A percentile compares a stretch with the other conserved stretches of the same genome.
These are phyloP conservation scores for Potamilus streckersoni DNA, from an alignment of 1,140 invertebrate species.

Conservation along the genomic window DNA sequence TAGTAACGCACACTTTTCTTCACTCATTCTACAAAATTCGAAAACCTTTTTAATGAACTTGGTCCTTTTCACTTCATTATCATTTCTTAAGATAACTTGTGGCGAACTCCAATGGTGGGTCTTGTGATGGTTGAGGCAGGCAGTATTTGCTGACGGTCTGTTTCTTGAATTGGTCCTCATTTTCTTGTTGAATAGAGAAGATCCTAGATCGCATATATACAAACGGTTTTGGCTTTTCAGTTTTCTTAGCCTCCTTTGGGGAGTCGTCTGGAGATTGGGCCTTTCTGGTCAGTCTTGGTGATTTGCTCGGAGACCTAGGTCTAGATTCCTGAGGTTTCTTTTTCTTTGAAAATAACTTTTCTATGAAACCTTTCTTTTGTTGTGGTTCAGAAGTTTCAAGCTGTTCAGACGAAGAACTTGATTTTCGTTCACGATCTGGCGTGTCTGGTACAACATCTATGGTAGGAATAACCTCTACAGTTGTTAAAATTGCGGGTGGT, in stretches of 20 bases:
- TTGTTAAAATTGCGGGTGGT: not conserved
- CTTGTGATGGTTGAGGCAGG: constrained; percentile 14
- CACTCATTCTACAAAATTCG: no score
- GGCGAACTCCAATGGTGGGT: constrained; percentile 28
- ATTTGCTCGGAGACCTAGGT: constrained; percentile 26
- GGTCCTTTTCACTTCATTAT: not conserved
- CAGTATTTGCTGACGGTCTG: constrained; percentile 30
- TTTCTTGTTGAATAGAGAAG: constrained; percentile 61
- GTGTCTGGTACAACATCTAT: constrained; percentile 10
- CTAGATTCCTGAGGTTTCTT: constrained; percentile 44
- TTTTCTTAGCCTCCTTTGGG: constrained; percentile 32
- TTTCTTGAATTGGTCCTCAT: constrained; percentile 43
- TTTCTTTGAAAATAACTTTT: constrained; percentile 56
- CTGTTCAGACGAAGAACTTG: constrained; percentile 33
- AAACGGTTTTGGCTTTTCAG: constrained; percentile 53
- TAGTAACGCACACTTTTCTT: no score
- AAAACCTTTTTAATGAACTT: no score
- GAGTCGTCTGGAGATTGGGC: constrained; percentile 33
- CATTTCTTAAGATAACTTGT: constrained; percentile 29
- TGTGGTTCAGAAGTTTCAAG: constrained; percentile 22
- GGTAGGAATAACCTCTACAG: constrained; percentile 10
- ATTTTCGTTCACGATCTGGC: constrained; percentile 10
- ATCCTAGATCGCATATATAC: constrained; percentile 57
- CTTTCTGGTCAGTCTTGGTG: constrained; percentile 28
- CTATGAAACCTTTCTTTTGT: constrained; percentile 55